Evolutionary conservation across 2,888 invertebrate genomes (phyloP).

Genomic region (Drosophila lacicola): DNA sequence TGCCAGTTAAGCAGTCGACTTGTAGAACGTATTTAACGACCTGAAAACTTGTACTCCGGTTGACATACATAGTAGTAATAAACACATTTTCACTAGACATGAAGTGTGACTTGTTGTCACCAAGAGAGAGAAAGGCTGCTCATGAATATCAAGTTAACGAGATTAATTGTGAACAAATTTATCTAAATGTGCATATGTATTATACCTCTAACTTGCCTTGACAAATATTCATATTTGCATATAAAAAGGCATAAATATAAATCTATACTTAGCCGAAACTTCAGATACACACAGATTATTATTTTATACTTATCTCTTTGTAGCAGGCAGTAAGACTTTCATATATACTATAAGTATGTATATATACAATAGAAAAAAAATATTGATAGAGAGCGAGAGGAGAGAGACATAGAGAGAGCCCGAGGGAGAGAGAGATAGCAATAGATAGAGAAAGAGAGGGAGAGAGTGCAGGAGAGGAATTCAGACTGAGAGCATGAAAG

Average conservation of each 20-base stretch:
- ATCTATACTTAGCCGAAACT: too few species aligned
- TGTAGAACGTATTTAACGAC: slow-evolving; percentile 45
- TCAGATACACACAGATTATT: too few species aligned
- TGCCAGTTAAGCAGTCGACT: slow-evolving; percentile 44
- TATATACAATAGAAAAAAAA: too few species aligned
- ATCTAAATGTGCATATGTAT: too few species aligned
- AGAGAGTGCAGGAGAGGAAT: not conserved
- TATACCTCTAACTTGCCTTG: too few species aligned
- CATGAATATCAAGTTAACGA: not conserved
- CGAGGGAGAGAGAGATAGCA: not conserved
- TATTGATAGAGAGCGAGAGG: not conserved
- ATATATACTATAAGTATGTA: too few species aligned
- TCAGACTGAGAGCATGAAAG: not conserved
- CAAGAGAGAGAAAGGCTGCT: not conserved
- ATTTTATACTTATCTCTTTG: too few species aligned
- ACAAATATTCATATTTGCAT: too few species aligned
- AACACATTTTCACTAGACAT: slow-evolving; percentile 29
- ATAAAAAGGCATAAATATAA: too few species aligned
- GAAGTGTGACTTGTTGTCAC: slow-evolving; percentile 10
- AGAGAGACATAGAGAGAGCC: not conserved
- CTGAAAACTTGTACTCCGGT: slow-evolving; percentile 31
- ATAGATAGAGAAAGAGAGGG: not conserved
- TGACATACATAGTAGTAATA: slow-evolving; percentile 32
- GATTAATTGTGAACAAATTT: not conserved
- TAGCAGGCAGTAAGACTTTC: too few species aligned